Percentiles rank a stretch among this genome's conserved stretches.
These are phyloP conservation scores for Epistrophella euchroma DNA, from an alignment of 2,888 invertebrate genomes.

Conservation along the genomic window DNA sequence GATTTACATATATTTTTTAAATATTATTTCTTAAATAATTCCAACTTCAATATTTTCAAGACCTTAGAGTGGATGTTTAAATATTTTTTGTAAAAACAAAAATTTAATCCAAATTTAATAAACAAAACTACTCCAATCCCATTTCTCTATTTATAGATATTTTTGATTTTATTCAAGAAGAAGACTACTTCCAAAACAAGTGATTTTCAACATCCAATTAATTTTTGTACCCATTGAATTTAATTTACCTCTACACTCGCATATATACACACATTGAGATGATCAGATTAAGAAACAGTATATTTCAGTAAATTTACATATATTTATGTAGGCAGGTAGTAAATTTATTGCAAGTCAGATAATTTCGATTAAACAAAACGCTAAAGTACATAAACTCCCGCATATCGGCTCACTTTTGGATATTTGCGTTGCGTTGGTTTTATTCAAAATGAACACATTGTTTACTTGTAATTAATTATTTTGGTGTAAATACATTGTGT, in stretches of 20 bases:
- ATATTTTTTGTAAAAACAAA: background rate
- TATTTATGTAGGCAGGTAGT: too few species aligned
- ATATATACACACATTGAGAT: background rate
- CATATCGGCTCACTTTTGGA: background rate
- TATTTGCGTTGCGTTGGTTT: background rate
- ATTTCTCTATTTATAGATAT: background rate
- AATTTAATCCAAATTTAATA: background rate
- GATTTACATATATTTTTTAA: too few species aligned
- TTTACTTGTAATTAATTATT: background rate
- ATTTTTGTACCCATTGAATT: background rate
- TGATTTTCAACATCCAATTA: background rate
- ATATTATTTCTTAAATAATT: too few species aligned
- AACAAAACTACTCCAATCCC: background rate
- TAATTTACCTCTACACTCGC: background rate
- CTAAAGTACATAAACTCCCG: conserved; percentile 6
- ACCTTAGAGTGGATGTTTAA: background rate
- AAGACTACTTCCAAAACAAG: conserved; percentile 2
- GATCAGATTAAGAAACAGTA: background rate
- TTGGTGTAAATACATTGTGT: background rate
- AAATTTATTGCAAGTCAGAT: conserved; percentile 10
- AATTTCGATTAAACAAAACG: conserved; percentile 13
- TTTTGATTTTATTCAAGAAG: background rate
- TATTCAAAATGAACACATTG: conserved; percentile 3
- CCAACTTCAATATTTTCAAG: too few species aligned
- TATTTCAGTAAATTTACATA: background rate